Evolutionary conservation across 2,113 vertebrate genomes (phyloP).

Genomic region (Ammodytes marinus): DNA sequence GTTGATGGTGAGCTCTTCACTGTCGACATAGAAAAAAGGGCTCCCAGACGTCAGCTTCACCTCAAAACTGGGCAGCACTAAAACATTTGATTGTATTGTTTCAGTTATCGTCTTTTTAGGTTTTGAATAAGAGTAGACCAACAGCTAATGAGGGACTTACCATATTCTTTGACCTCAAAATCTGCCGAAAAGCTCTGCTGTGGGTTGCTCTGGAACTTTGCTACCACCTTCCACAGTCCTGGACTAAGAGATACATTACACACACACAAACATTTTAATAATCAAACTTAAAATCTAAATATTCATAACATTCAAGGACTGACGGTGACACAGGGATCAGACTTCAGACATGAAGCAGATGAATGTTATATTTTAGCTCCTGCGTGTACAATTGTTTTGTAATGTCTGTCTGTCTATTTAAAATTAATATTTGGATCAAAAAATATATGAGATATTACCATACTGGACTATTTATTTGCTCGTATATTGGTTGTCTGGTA

Average conservation of each 20-base stretch:
- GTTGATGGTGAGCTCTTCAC: slow-evolving; percentile 69
- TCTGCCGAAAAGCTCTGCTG: slow-evolving; percentile 70
- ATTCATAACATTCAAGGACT: too few relatives aligned
- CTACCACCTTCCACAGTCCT: slow-evolving; percentile 80
- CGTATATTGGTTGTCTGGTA: too few relatives aligned
- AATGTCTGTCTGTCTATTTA: too few relatives aligned
- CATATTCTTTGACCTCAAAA: slow-evolving; percentile 85
- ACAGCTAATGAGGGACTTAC: slow-evolving; percentile 48
- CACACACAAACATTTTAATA: too few relatives aligned
- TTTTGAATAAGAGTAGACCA: background rate
- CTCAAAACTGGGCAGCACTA: slow-evolving; percentile 86
- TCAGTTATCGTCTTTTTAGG: background rate
- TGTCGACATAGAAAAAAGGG: slow-evolving; percentile 86
- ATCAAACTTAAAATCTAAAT: too few relatives aligned
- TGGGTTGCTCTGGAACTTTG: slow-evolving; percentile 71
- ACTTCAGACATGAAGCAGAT: too few relatives aligned
- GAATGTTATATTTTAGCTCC: too few relatives aligned
- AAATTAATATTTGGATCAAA: too few relatives aligned
- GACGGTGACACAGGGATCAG: too few relatives aligned
- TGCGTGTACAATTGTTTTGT: too few relatives aligned
- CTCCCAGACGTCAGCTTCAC: slow-evolving; percentile 73
- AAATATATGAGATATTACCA: too few relatives aligned
- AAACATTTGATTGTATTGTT: background rate
- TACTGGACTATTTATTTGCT: too few relatives aligned
- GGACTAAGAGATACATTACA: slow-evolving; percentile 30